phyloP scores from a whole-genome alignment of 2,888 invertebrate species.

The Cataglyphis altisquamis region DNA sequence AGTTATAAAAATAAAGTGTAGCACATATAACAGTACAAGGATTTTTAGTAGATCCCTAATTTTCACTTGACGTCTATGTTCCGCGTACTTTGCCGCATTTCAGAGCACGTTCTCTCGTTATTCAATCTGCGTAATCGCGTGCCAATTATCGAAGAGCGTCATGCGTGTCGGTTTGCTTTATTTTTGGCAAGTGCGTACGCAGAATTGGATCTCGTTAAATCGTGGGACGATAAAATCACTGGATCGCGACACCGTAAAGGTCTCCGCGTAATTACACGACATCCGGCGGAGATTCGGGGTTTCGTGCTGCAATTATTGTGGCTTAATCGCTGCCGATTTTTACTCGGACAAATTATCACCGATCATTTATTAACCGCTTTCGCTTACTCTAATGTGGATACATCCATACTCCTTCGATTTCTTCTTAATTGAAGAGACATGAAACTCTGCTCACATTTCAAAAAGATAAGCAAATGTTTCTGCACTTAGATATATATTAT shows the following conservation, averaged over 20 bases:
- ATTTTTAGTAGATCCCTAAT: slow-evolving; percentile 3
- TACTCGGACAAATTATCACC: slow-evolving; percentile 11
- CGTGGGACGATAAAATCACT: slow-evolving; percentile 64
- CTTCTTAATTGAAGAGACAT: neutral
- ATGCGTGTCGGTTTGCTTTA: slow-evolving; percentile 63
- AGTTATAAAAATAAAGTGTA: neutral
- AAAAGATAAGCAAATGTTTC: neutral
- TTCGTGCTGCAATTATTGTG: slow-evolving; percentile 52
- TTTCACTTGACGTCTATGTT: slow-evolving; percentile 6
- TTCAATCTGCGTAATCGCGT: slow-evolving; percentile 46
- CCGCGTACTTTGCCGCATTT: neutral
- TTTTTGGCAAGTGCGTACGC: slow-evolving; percentile 51
- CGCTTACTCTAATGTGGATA: neutral
- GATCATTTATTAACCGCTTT: slow-evolving; percentile 15
- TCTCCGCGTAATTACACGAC: slow-evolving; percentile 56
- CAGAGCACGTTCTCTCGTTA: slow-evolving; percentile 20
- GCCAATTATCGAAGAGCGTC: slow-evolving; percentile 61
- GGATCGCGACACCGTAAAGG: slow-evolving; percentile 55
- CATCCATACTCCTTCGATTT: neutral
- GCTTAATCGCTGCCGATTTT: slow-evolving; percentile 35
- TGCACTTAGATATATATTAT: neutral
- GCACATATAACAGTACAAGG: neutral
- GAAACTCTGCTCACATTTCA: neutral
- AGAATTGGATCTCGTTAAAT: slow-evolving; percentile 59
- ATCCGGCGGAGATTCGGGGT: slow-evolving; percentile 49